Percentiles rank a stretch among this genome's conserved stretches.
phyloP scores from a whole-genome alignment of 2,888 invertebrate genomes.

The Embidobia sp. region DNA sequence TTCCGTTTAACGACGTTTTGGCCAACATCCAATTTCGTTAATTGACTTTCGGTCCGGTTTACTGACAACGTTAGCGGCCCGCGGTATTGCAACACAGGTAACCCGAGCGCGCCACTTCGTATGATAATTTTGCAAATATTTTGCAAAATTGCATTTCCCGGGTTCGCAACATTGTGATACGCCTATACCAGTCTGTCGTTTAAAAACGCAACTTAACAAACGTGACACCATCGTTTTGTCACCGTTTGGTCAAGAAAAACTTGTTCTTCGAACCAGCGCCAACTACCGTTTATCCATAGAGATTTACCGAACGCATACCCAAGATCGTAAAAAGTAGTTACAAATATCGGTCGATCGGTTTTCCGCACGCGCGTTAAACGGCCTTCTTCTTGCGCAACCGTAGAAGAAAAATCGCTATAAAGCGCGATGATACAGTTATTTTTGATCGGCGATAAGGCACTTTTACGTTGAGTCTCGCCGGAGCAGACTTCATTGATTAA shows the following conservation, averaged over 20 bases:
- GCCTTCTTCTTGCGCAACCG: slow-evolving; percentile 9
- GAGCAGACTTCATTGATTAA: slow-evolving; percentile 19
- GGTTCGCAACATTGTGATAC: too few species aligned
- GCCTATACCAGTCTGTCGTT: too few species aligned
- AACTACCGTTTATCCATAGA: too few species aligned
- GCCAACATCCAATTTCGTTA: slow-evolving; percentile 36
- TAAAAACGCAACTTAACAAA: too few species aligned
- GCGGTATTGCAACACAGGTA: slow-evolving; percentile 11
- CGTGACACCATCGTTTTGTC: too few species aligned
- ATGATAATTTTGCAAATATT: slow-evolving; percentile 20
- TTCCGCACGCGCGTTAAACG: not conserved
- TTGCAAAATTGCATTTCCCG: slow-evolving; percentile 10
- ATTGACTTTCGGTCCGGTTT: slow-evolving; percentile 33
- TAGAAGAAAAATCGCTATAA: slow-evolving; percentile 24
- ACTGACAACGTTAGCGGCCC: slow-evolving; percentile 8
- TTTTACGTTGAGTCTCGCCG: slow-evolving; percentile 22
- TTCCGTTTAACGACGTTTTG: slow-evolving; percentile 38
- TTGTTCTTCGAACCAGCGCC: too few species aligned
- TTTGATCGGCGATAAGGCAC: slow-evolving; percentile 10
- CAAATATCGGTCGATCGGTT: too few species aligned
- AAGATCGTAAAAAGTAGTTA: too few species aligned
- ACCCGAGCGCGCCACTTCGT: slow-evolving; percentile 3
- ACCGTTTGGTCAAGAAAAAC: too few species aligned
- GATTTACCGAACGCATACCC: too few species aligned
- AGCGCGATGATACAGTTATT: slow-evolving; percentile 22